phyloP scores from a whole-genome alignment of 2,113 vertebrate species.

The Calyptommatus sinebrachiatus region DNA sequence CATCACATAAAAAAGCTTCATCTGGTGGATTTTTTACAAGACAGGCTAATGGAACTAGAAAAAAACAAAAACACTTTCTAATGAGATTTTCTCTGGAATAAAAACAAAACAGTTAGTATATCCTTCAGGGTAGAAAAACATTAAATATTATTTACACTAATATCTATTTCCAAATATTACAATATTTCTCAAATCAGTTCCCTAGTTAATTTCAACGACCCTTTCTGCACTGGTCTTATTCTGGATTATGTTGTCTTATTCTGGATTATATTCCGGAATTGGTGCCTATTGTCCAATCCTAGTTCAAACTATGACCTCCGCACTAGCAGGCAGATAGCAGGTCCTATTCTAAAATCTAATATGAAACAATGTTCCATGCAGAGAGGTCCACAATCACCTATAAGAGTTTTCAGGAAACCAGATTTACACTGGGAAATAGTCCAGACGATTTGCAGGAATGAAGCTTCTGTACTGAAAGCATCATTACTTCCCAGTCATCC shows the following conservation, averaged over 20 bases:
- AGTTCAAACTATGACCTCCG: not conserved
- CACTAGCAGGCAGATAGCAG: not conserved
- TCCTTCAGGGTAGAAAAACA: not conserved
- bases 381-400: not conserved
- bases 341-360: too few relatives aligned
- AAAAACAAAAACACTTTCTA: not conserved
- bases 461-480: too few relatives aligned
- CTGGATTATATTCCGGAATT: too few relatives aligned
- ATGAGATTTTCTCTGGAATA: not conserved
- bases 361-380: too few relatives aligned
- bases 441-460: too few relatives aligned
- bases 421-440: too few relatives aligned
- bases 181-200: not conserved
- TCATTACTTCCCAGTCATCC: too few relatives aligned
- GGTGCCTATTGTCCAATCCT: not conserved
- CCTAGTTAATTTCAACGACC: not conserved
- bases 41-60: not conserved
- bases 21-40: not conserved
- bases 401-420: not conserved
- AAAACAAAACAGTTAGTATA: not conserved
- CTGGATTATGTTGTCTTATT: too few relatives aligned
- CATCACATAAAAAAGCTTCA: not conserved
- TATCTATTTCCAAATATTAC: not conserved
- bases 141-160: too few relatives aligned
- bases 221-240: too few relatives aligned